A percentile compares a stretch with the other conserved stretches of the same genome.
Conservation (phyloP, 2,797 vertebrate genomes). For the Gorsachius magnificus region DNA sequence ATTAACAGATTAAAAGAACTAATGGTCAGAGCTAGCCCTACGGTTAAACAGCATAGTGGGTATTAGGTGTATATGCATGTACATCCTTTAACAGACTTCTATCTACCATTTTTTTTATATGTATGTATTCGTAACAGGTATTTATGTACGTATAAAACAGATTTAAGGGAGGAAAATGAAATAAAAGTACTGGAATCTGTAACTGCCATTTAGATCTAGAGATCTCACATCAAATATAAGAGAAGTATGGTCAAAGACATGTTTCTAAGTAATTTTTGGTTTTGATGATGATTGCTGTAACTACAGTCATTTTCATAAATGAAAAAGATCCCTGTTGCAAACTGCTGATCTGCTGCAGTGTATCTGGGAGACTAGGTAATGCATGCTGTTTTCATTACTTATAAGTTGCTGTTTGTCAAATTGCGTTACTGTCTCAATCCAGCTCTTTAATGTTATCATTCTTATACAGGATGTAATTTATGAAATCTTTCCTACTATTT, state of each 20-base stretch:
- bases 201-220: neutral
- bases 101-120: neutral
- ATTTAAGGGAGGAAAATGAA: neutral
- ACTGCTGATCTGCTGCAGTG: neutral
- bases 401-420: neutral
- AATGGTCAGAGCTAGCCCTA: neutral
- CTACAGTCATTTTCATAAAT: neutral
- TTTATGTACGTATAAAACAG: neutral
- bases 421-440: neutral
- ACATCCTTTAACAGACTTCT: neutral
- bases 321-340: neutral
- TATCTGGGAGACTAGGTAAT: neutral
- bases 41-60: neutral
- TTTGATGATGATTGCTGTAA: neutral
- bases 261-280: neutral
- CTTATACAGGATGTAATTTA: neutral
- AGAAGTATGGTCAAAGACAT: neutral
- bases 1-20: neutral
- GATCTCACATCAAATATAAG: neutral
- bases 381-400: neutral
- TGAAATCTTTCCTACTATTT: neutral
- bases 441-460: neutral
- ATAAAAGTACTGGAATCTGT: neutral
- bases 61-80: neutral
- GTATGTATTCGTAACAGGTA: neutral